phyloP scores from a whole-genome alignment of 2,113 vertebrate species.

The Malurus melanocephalus region DNA sequence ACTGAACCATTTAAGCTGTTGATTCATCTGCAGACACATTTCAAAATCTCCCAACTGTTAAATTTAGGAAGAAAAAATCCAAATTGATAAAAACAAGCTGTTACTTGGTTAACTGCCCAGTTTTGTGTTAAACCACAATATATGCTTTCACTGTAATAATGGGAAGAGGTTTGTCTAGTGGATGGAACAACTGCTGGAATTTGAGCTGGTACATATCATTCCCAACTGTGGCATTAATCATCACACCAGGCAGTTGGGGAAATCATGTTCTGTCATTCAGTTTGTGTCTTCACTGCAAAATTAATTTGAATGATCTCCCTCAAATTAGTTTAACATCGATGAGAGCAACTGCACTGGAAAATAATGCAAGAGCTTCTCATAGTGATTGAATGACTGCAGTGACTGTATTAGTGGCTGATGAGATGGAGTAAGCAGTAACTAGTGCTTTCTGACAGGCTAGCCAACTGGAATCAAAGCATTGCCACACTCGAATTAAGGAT shows the following conservation, averaged over 20 bases:
- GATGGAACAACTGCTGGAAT: neutral
- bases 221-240: neutral
- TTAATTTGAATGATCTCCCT: neutral
- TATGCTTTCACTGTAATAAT: neutral
- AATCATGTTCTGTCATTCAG: neutral
- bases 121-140: neutral
- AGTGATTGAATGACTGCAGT: neutral
- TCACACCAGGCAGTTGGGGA: neutral
- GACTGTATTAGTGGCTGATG: neutral
- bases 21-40: conserved; percentile 30
- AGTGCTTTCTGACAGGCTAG: neutral
- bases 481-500: neutral
- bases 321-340: fast-evolving
- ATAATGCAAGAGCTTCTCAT: neutral
- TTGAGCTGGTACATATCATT: neutral
- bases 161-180: neutral
- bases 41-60: conserved; percentile 25
- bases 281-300: neutral
- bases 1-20: conserved; percentile 17
- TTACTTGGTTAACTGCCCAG: conserved; percentile 13
- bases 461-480: neutral
- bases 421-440: neutral
- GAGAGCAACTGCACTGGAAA: neutral
- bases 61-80: neutral
- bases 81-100: neutral